Evolutionary conservation across 2,888 invertebrate genomes (phyloP).

Genomic region (Cerastis rubricosa): DNA sequence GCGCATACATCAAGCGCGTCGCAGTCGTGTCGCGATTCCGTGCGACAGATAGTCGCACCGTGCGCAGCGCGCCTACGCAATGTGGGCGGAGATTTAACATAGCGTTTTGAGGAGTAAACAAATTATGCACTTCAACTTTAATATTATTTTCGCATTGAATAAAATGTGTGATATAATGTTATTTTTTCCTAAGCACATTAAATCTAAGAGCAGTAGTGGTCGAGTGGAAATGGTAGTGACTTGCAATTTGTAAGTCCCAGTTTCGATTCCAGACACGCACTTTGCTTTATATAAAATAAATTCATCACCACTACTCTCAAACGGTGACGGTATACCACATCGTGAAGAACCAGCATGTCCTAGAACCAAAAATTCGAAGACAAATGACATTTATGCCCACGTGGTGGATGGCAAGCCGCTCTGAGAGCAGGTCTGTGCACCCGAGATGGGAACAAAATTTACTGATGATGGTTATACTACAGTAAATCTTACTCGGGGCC

Average conservation of each 20-base stretch:
- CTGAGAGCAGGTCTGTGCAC: not conserved
- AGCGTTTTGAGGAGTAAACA: constrained; percentile 47
- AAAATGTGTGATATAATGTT: constrained; percentile 29
- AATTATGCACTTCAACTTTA: constrained; percentile 47
- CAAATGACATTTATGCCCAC: not conserved
- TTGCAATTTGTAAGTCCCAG: not conserved
- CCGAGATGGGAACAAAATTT: not conserved
- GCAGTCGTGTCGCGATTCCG: constrained; percentile 71
- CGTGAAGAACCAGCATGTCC: not conserved
- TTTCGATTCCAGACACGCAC: not conserved
- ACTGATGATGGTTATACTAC: not conserved
- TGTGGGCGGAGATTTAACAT: constrained; percentile 63
- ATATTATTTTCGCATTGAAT: constrained; percentile 47
- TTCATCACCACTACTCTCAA: not conserved
- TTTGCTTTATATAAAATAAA: not conserved
- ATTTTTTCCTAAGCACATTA: not conserved
- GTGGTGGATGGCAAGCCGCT: not conserved
- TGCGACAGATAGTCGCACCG: constrained; percentile 73
- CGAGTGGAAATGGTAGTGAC: not conserved
- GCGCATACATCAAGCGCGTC: constrained; percentile 70
- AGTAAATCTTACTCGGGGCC: not conserved
- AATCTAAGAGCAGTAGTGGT: not conserved
- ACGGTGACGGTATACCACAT: not conserved
- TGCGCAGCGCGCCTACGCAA: constrained; percentile 70
- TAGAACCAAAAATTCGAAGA: not conserved